Base-by-base conservation (phyloP, 2,797 vertebrate species). In the Gymnocypris eckloni region DNA sequence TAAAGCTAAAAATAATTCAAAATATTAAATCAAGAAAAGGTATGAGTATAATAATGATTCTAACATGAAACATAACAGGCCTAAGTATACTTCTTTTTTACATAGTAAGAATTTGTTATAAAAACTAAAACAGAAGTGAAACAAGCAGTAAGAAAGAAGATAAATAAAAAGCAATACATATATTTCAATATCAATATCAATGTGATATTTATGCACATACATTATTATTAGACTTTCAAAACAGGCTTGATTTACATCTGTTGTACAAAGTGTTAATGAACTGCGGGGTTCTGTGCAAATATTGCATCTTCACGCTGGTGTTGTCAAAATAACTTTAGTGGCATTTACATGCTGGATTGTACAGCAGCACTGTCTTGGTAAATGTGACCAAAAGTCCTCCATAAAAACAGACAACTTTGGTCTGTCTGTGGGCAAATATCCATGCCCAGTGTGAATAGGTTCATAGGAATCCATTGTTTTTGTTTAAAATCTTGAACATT, bases 401-500 rank as follows among this genome's bases (percentile, higher is more conserved):
- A 18, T 43, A 25, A 61, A 59, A 45, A 10, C 54, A 79, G 64
- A 79, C 15, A 66, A 48, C 15, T 20, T 48, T 20, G 41, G 8
- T 61, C 77, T 54, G 54, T 45, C 56, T 64, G 22, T 25, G 56
- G 39, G 37, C 1, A 16, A 79, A 45, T 79, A 15, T 79, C 7
- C 0, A 4, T 28, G 43, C 59, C 25, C 78, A 50, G 25, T 66
- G 41, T 45, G 59, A 80, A 80, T 50, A 64, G n/a, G 39, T 61
- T n/a, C 41, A 10, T 66, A 79, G 15, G 78, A 80, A 48, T 80
- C n/a, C 59, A 66, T 45, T 80, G 78, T 80, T 80, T 43, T 48
- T 66, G 41, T 80, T 45, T 64, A 66, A 79, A 79, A 79, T 48
- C 39, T 43, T 79, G 56, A 79, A 64, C 41, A 64, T 66, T 48